Percentiles rank a stretch among this genome's conserved stretches.
Evolutionary conservation across 37 sponge, comb jelly and placozoan species (phyloP).

Genomic region (Oscarella lobularis): DNA sequence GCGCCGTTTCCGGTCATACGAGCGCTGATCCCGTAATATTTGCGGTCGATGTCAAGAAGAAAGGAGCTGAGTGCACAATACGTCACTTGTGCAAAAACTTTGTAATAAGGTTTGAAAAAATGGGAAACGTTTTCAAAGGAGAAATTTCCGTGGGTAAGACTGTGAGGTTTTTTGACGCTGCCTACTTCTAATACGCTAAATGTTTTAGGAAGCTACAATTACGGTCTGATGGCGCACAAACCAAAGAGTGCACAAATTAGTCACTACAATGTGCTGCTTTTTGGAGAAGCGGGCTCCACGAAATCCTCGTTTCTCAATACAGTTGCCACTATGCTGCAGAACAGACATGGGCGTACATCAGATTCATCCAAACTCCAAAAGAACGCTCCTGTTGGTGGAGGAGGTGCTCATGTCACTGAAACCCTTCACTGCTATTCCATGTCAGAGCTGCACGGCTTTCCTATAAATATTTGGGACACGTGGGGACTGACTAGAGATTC

Average conservation of each 20-base stretch:
- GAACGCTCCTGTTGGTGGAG: neutral
- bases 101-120: too few relatives aligned
- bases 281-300: neutral
- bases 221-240: neutral
- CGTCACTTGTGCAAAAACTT: too few relatives aligned
- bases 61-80: too few relatives aligned
- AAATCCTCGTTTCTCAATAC: neutral
- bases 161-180: too few relatives aligned
- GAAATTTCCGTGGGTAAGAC: too few relatives aligned
- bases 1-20: too few relatives aligned
- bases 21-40: too few relatives aligned
- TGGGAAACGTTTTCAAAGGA: too few relatives aligned
- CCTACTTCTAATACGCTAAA: too few relatives aligned
- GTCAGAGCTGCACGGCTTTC: neutral
- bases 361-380: neutral
- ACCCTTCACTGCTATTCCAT: neutral
- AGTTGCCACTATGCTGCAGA: neutral
- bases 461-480: neutral
- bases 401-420: neutral
- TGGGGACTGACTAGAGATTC: neutral
- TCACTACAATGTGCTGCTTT: neutral
- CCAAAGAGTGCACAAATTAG: neutral
- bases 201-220: neutral
- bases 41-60: too few relatives aligned
- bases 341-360: neutral